Evolutionary conservation across 1,140 invertebrate species (phyloP), one percentile per base, ranked within the genome.

Genomic region (Diorhabda elongata): DNA sequence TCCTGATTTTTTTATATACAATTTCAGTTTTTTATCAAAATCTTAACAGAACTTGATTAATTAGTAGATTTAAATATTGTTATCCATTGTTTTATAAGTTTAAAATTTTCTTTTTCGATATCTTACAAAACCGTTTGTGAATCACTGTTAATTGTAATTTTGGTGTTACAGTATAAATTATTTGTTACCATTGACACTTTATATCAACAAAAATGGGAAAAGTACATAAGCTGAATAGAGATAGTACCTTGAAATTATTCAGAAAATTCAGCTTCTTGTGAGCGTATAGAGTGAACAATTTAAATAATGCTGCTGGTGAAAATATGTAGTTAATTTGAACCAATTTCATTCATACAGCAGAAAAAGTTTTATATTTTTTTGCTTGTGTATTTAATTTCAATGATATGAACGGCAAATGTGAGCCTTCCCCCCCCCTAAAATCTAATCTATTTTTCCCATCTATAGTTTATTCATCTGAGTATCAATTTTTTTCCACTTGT

Each of bases 21-120:
- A 7, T n/a, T 26, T 60, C 26, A 60, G 42, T 9, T 6, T 42
- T 60, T 9, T 52, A 52, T 52, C 26, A 26, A 26, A n/a, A 26
- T 60, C 26, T 60, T 11, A 60, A 60, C 7, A 60, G n/a, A 60
- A 60, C 2, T 60, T n/a, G 58, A 11, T 60, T 60, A 52, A 52
- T 52, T 6, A 6, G n/a, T 8, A n/a, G n/a, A 52, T 8, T 6
- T 52, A 52, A 52, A 52, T n/a, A 52, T 8, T 8, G 6, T 8
- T 8, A 2, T 52, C 4, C 47, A 6, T 52, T n/a, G 3, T 52
- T 52, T 52, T 52, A 3, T 2, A 52, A n/a, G 47, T 52, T 52
- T 6, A 8, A 8, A 0, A 3, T 3, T 52, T 52, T 52, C 47
- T 52, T 52, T 8, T 2, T 3, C n/a, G 47, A 52, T 52, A 52